phyloP scores from a whole-genome alignment of 2,888 invertebrate genomes.

The Galerucella calmariensis region DNA sequence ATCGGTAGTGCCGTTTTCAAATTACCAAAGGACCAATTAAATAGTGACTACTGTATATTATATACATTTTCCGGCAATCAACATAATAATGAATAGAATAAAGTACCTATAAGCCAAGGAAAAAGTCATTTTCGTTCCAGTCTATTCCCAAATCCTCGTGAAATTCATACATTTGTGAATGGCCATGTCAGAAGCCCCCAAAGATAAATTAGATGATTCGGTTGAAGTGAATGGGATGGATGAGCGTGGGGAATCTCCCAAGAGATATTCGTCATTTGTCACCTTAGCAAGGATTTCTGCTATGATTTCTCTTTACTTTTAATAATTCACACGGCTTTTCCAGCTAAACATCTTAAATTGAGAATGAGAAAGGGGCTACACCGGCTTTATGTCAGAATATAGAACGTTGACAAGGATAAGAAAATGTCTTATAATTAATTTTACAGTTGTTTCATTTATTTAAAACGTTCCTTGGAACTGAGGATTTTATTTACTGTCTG shows the following conservation, averaged over 20 bases:
- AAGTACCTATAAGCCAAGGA: neutral
- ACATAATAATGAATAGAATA: neutral
- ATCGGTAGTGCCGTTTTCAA: too few species aligned
- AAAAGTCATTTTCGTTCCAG: neutral
- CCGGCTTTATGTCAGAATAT: slow-evolving; percentile 12
- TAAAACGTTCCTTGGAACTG: too few species aligned
- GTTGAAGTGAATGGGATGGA: slow-evolving; percentile 14
- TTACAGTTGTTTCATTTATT: neutral
- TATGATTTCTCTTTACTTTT: slow-evolving; percentile 27
- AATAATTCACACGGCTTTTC: slow-evolving; percentile 28
- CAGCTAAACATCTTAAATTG: neutral
- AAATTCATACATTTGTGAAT: slow-evolving; percentile 3
- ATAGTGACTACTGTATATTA: neutral
- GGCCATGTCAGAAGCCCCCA: neutral
- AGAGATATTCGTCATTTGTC: slow-evolving; percentile 33
- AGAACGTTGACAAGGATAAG: neutral
- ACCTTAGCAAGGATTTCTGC: slow-evolving; percentile 28
- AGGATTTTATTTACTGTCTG: too few species aligned
- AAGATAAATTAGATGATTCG: slow-evolving; percentile 24
- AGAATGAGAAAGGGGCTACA: slow-evolving; percentile 9
- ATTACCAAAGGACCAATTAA: too few species aligned
- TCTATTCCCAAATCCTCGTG: neutral
- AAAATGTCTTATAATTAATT: neutral
- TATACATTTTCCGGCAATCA: neutral
- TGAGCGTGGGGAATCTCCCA: slow-evolving; percentile 15